These are phyloP conservation scores for Tympanoctomys barrerae DNA, from an alignment of 2,797 vertebrate species.

Conservation along the genomic window DNA sequence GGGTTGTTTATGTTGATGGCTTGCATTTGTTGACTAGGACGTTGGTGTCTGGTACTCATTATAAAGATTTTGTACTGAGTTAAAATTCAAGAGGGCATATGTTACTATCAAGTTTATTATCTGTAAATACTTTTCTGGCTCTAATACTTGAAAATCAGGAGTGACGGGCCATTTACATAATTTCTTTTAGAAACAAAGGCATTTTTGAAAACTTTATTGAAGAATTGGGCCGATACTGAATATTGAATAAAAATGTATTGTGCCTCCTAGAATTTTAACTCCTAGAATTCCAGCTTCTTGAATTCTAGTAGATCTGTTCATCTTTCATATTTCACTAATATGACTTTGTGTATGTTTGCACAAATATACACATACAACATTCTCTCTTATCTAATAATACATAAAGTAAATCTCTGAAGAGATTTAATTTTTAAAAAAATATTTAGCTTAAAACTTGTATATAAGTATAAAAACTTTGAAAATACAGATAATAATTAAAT, in stretches of 20 bases:
- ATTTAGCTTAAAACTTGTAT: neutral
- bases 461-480: slow-evolving; percentile 10
- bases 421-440: neutral
- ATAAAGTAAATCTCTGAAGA: neutral
- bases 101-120: slow-evolving; percentile 80
- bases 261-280: slow-evolving; percentile 39
- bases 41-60: slow-evolving; percentile 79
- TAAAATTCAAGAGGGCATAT: slow-evolving; percentile 59
- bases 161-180: slow-evolving; percentile 68
- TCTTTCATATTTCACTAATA: neutral
- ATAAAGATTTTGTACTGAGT: slow-evolving; percentile 78
- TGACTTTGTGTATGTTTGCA: neutral
- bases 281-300: neutral
- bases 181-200: slow-evolving; percentile 62
- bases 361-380: neutral
- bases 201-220: slow-evolving; percentile 45
- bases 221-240: neutral
- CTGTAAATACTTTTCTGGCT: slow-evolving; percentile 77
- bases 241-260: slow-evolving; percentile 43
- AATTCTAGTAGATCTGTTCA: neutral
- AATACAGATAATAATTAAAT: neutral
- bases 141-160: slow-evolving; percentile 72
- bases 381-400: neutral
- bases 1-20: slow-evolving; percentile 76
- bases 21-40: slow-evolving; percentile 79